Conservation (phyloP, 2,888 invertebrate species). For the Azorinus chamasolen region DNA sequence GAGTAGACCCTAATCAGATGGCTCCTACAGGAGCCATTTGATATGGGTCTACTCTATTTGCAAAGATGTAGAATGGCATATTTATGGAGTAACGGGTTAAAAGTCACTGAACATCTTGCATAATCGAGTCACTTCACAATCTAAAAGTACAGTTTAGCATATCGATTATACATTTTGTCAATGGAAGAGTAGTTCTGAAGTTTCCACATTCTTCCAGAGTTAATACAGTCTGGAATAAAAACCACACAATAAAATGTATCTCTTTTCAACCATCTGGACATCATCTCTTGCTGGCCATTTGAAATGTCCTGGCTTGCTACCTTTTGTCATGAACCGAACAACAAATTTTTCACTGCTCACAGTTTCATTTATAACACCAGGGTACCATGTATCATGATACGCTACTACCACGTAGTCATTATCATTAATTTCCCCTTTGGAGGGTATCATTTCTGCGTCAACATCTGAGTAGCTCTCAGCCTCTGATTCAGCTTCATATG, state of each 20-base stretch:
- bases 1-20: too few species aligned
- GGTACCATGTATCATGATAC: slow-evolving; percentile 29
- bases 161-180: not conserved
- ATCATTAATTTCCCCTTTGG: not conserved
- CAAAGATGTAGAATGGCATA: too few species aligned
- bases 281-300: slow-evolving; percentile 17
- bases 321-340: slow-evolving; percentile 8
- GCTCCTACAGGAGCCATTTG: too few species aligned
- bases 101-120: too few species aligned
- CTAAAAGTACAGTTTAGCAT: not conserved
- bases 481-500: too few species aligned
- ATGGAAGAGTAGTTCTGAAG: not conserved
- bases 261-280: slow-evolving; percentile 3
- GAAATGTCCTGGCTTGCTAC: slow-evolving; percentile 7
- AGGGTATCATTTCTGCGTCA: too few species aligned
- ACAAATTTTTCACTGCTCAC: not conserved
- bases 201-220: slow-evolving; percentile 23
- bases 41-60: too few species aligned
- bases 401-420: slow-evolving; percentile 25
- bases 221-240: slow-evolving; percentile 24
- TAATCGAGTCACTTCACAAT: too few species aligned
- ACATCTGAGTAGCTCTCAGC: too few species aligned
- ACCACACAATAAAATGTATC: slow-evolving; percentile 5
- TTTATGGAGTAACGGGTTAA: too few species aligned
- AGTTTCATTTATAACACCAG: slow-evolving; percentile 3